phyloP scores from a whole-genome alignment of 2,888 invertebrate genomes.

The Andrena hattorfiana region DNA sequence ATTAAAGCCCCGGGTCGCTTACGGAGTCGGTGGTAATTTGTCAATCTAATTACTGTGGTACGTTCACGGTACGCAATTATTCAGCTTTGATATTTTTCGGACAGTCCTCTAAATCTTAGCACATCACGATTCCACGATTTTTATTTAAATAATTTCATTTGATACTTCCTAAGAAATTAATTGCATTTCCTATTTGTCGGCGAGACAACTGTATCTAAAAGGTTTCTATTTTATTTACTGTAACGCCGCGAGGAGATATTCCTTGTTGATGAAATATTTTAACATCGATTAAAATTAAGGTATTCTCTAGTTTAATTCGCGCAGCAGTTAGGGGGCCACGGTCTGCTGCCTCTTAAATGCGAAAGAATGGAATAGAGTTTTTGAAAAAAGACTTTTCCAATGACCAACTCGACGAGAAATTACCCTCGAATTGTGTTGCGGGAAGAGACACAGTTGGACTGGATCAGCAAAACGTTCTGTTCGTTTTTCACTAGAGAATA shows the following conservation, averaged over 20 bases:
- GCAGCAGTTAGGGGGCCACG: too few species aligned
- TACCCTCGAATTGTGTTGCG: background rate
- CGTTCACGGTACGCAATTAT: background rate
- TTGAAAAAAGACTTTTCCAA: background rate
- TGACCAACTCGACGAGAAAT: background rate
- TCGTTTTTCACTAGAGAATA: conserved; percentile 29
- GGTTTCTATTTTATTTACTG: too few species aligned
- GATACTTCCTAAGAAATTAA: too few species aligned
- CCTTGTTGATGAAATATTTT: background rate
- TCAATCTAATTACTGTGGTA: background rate
- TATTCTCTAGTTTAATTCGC: too few species aligned
- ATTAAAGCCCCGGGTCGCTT: conserved; percentile 14
- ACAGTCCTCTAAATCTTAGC: too few species aligned
- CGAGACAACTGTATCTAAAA: too few species aligned
- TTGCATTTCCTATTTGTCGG: too few species aligned
- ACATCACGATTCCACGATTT: too few species aligned
- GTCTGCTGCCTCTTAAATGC: background rate
- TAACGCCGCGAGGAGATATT: too few species aligned
- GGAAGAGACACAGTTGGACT: background rate
- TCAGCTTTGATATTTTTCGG: background rate
- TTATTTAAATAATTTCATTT: background rate
- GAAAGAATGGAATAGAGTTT: background rate
- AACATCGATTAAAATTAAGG: background rate
- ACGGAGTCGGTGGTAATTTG: conserved; percentile 5
- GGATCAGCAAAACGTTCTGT: conserved; percentile 25